These are phyloP conservation scores for Eulimnadia texana DNA, from an alignment of 1,140 invertebrate genomes.

Conservation along the genomic window DNA sequence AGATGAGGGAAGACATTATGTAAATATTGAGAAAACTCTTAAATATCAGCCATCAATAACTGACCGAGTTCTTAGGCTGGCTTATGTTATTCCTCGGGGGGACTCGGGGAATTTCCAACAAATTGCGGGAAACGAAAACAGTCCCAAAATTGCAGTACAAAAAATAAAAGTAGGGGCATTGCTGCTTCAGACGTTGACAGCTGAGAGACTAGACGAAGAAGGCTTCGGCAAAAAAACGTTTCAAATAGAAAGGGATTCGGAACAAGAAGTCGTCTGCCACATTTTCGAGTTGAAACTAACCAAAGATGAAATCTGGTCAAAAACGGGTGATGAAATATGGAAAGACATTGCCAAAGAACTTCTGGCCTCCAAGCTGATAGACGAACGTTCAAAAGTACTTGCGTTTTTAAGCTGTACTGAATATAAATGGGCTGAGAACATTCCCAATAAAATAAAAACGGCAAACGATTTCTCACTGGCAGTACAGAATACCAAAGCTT, in stretches of 20 bases:
- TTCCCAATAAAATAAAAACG: conserved; percentile 19
- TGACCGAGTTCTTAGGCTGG: neutral
- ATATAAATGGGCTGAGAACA: conserved; percentile 44
- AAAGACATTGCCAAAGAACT: conserved; percentile 60
- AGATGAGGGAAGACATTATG: neutral
- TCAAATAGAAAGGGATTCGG: conserved; percentile 38
- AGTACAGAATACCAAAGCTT: conserved; percentile 55
- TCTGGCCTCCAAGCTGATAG: conserved; percentile 46
- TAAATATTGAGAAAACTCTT: neutral
- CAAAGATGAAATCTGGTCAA: conserved; percentile 48
- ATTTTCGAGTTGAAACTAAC: conserved; percentile 55
- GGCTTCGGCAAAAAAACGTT: conserved; percentile 68
- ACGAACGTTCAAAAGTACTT: conserved; percentile 61
- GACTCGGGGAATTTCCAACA: conserved; percentile 69
- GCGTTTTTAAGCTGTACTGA: conserved; percentile 76
- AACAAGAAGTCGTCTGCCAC: conserved; percentile 34
- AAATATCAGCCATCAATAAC: neutral
- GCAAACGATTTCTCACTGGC: conserved; percentile 52
- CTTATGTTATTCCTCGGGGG: conserved; percentile 56
- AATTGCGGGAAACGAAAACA: conserved; percentile 47
- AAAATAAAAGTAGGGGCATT: conserved; percentile 61
- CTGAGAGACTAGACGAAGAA: conserved; percentile 71
- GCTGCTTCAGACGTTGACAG: conserved; percentile 69
- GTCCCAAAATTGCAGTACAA: conserved; percentile 53
- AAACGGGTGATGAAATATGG: conserved; percentile 70